These are phyloP conservation scores for Ecliptopera silaceata DNA, from an alignment of 2,888 invertebrate species.

Conservation along the genomic window DNA sequence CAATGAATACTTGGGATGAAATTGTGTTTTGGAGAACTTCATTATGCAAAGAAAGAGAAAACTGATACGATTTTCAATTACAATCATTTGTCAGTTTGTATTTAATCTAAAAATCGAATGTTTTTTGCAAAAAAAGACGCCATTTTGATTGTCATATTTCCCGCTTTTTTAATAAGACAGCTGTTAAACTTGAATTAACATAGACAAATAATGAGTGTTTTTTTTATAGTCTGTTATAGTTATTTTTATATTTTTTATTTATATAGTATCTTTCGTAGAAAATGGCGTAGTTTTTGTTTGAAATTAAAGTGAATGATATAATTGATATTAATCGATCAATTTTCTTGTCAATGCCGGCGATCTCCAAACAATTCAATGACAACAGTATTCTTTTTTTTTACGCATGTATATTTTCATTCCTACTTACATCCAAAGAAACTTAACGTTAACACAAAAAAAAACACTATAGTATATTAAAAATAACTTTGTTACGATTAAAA, in stretches of 20 bases:
- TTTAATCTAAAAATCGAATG: too few species aligned
- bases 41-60: too few species aligned
- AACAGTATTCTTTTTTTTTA: conserved; percentile 30
- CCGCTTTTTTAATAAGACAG: too few species aligned
- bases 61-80: too few species aligned
- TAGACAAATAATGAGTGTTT: too few species aligned
- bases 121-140: too few species aligned
- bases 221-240: too few species aligned
- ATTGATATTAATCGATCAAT: not conserved
- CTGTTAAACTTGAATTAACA: too few species aligned
- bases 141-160: too few species aligned
- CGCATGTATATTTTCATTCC: conserved; percentile 59
- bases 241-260: too few species aligned
- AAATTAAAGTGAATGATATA: not conserved
- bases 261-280: not conserved
- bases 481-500: conserved; percentile 70
- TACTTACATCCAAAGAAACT: conserved; percentile 70
- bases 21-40: conserved; percentile 6
- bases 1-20: conserved; percentile 7
- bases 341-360: not conserved
- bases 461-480: conserved; percentile 69
- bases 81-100: too few species aligned
- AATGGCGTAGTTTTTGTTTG: not conserved
- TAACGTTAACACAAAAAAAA: conserved; percentile 66
- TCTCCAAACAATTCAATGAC: conserved; percentile 20